Evolutionary conservation across 2,888 invertebrate species (phyloP), one percentile per base, ranked within the genome.

Genomic region (Gymnoscelis rufifasciata): DNA sequence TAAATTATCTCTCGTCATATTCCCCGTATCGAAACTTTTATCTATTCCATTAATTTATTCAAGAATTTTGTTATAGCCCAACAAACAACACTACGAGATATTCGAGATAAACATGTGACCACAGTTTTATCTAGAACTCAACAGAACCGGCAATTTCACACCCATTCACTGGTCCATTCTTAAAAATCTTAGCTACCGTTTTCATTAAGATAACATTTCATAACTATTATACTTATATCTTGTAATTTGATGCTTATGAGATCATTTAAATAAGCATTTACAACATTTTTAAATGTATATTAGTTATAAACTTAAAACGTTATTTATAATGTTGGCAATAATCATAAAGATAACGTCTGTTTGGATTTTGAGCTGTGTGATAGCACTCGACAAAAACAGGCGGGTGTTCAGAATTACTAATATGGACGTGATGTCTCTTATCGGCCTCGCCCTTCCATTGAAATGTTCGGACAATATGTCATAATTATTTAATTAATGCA

Each of bases 401-500:
- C 66, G 68, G 59, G 64, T 69, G 64, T 66, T 56, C 56, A 44
- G 76, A 75, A 78, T 77, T 57, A 61, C 57, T 68, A 76, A 78
- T 76, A 46, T 59, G 60, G 64, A 68, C 52, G 50, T 52, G 56
- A 47, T 47, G 51, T 64, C 68, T 48, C 78, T 83, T 87, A 87
- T 87, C 87, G 71, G 70, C 42, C 59, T 58, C 73, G 64, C 80
- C 80, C 78, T 75, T 64, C 73, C 73, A 82, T 83, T 80, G 76
- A 78, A 78, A 72, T 60, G 77, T 73, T 74, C 78, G 68, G 67
- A 84, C 83, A 84, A 86, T 87, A 83, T 83, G 84, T 83, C 82
- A 83, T 84, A 86, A 87, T 86, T 86, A 84, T 82, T 84, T 83
- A 86, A 86, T 87, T 83, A 84, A 84, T 83, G 75, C 80, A 71